Evolutionary conservation across 1,140 invertebrate genomes (phyloP), one percentile per base, ranked within the genome.

Genomic region (Druon quercuslanigerum): DNA sequence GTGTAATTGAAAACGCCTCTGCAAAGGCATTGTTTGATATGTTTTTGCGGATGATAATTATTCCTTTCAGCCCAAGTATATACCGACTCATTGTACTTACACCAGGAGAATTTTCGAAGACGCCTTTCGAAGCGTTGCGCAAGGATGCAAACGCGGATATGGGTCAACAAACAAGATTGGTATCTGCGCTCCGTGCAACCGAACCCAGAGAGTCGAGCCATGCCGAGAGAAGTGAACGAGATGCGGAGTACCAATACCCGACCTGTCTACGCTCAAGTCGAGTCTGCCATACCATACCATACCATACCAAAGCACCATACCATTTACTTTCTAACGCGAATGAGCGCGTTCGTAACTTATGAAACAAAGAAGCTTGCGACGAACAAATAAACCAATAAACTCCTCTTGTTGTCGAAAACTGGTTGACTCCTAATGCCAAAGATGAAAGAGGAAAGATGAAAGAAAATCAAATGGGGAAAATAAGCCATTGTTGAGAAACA

Each of bases 161-260:
- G 87, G 89, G 89, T 90, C 89, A 90, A 90, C 87, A 90, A 90
- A 87, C 85, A 89, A 90, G 89, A 90, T 90, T 90, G 87, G 86
- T 89, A 90, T 90, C 89, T 90, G 83, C 75, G 77, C 79, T 72
- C 66, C 78, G 76, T 82, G 83, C 83, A 84, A 82, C 81, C 83
- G 60, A 25, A 56, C 54, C 54, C 54, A 56, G 17, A 13, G 14
- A 13, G 13, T 13, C 12, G 12, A 33, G 9, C 12, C 19, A 25
- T 33, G 19, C 20, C 19, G 76, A 79, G 83, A 73, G 81, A 84
- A 82, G 79, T 79, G 80, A 84, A 81, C 80, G 83, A 81, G 83
- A 82, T 81, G 81, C 81, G 83, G 76, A 82, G 83, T 84, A 83
- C 79, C 80, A 82, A 82, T n/a, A 54, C 82, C 82, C 82, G 82